Percentiles rank a stretch among this genome's conserved stretches.
These are phyloP conservation scores for Drosophila yakuba DNA, from an alignment of 1,140 invertebrate genomes.

Conservation along the genomic window DNA sequence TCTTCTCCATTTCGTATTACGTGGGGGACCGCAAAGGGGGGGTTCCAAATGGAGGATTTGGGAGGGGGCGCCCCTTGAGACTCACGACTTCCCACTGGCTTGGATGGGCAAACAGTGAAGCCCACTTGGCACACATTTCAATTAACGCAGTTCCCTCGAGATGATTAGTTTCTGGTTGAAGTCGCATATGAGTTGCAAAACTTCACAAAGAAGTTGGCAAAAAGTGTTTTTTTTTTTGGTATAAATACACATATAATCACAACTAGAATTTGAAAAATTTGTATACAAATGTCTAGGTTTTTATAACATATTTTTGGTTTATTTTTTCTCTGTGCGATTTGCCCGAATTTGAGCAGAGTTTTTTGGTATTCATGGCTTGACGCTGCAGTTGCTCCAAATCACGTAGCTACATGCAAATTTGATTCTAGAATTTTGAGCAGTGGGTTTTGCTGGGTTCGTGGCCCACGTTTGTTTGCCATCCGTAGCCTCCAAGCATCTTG, in stretches of 20 bases:
- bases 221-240: too few species aligned
- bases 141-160: constrained; percentile 40
- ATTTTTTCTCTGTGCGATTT: not conserved
- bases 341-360: too few species aligned
- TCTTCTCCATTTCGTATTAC: constrained; percentile 37
- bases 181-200: not conserved
- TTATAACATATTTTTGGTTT: too few species aligned
- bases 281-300: too few species aligned
- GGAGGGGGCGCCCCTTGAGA: not conserved
- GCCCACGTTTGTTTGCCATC: constrained; percentile 57
- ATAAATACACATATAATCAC: too few species aligned
- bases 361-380: constrained; percentile 55
- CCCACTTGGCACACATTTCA: constrained; percentile 68
- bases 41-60: not conserved
- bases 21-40: constrained; percentile 1
- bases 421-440: constrained; percentile 32
- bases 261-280: too few species aligned
- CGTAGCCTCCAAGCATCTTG: constrained; percentile 5
- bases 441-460: constrained; percentile 28
- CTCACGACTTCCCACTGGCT: constrained; percentile 21
- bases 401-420: constrained; percentile 47
- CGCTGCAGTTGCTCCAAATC: constrained; percentile 57
- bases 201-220: not conserved
- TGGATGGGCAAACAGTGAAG: constrained; percentile 24
- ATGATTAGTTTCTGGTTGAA: constrained; percentile 18